phyloP scores from a whole-genome alignment of 1,140 invertebrate genomes.

The Plutomurus gul region DNA sequence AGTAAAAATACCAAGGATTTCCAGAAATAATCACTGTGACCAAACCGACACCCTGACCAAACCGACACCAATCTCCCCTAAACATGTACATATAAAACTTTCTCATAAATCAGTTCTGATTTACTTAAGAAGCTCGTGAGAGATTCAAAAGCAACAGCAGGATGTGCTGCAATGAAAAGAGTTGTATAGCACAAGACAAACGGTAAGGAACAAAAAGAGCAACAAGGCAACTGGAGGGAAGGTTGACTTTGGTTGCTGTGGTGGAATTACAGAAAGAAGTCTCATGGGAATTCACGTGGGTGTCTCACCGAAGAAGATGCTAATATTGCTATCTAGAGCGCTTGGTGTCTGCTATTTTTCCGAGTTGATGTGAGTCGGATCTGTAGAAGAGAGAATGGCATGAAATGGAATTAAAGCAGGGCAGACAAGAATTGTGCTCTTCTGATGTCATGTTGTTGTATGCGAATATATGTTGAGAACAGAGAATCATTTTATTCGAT shows the following conservation, averaged over 20 bases:
- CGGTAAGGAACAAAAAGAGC: neutral
- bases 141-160: conserved; percentile 1
- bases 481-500: neutral
- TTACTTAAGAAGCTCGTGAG: conserved; percentile 8
- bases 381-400: neutral
- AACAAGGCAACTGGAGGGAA: too few species aligned
- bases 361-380: neutral
- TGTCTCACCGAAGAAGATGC: neutral
- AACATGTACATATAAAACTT: conserved; percentile 24
- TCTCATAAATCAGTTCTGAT: conserved; percentile 27
- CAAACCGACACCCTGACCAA: too few species aligned
- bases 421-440: neutral
- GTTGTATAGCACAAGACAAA: neutral
- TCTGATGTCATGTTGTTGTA: neutral
- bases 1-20: too few species aligned
- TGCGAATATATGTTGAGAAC: too few species aligned
- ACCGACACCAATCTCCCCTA: too few species aligned
- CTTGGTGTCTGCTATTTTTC: neutral
- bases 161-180: neutral
- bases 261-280: neutral
- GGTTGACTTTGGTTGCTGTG: too few species aligned
- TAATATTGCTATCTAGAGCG: neutral
- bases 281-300: neutral
- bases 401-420: neutral
- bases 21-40: too few species aligned